Evolutionary conservation across 1,140 invertebrate genomes (phyloP), one percentile per base, ranked within the genome.

Genomic region (Daktulosphaira vitifoliae): DNA sequence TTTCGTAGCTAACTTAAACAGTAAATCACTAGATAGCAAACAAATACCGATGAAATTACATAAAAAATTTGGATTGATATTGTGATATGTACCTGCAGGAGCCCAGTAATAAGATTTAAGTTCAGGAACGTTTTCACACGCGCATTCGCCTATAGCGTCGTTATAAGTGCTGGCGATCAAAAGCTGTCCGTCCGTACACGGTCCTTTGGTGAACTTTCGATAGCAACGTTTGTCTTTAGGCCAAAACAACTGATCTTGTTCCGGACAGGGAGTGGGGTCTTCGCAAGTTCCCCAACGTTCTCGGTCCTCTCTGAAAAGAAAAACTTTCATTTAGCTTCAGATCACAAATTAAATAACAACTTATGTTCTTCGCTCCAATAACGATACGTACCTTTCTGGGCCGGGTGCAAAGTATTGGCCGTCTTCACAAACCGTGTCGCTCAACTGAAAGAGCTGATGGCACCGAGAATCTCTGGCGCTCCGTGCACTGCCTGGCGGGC

Each of bases 351-450:
- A 6, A 33, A 33, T 11, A 33, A 33, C n/a, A 33, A 11, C 11
- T 6, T 33, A 33, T 33, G 29, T 6, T 5, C 5, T 11, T 33
- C 11, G 11, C 11, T 33, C 11, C 44, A 48, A 22, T 15, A 48
- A 48, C 29, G 29, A 11, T 11, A 11, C 26, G 68, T 72, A 49
- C 71, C 71, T 50, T 15, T 76, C 74, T 23, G 74, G 74, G 20
- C 84, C 78, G 8, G 87, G 85, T 3, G 81, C 80, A 71, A 88
- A 87, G 75, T 84, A 88, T 68, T 84, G 81, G n/a, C 84, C 84
- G 3, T 74, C 70, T 1, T 80, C 73, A 70, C 88, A 90, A 0
- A 86, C 85, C 0, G 85, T 86, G 54, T 75, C 76, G 20, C 84
- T 80, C 9, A 62, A 25, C 11, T 16, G 42, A 69, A 86, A 89